Conservation (phyloP, 1,140 invertebrate species). For the Plectus sambesii region DNA sequence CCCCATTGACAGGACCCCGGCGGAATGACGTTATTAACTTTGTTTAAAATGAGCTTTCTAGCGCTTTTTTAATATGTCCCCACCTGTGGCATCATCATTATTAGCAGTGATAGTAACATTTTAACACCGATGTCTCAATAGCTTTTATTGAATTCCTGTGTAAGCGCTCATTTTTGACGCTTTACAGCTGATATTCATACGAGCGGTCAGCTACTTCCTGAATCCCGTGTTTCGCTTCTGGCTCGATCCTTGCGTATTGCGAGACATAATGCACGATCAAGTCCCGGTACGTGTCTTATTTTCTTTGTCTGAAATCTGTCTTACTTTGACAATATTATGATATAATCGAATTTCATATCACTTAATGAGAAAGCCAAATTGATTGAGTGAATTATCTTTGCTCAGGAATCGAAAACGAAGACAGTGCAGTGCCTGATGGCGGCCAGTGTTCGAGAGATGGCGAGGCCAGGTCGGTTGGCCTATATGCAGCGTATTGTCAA, state of each 20-base stretch:
- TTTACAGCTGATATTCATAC: conserved; percentile 39
- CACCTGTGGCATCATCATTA: too few species aligned
- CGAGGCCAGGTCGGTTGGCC: conserved; percentile 26
- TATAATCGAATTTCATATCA: conserved; percentile 1
- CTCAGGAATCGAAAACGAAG: conserved; percentile 30
- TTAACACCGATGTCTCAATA: too few species aligned
- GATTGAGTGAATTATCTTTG: too few species aligned
- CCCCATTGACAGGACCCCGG: too few species aligned
- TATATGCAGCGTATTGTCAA: conserved; percentile 40
- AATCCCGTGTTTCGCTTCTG: conserved; percentile 42
- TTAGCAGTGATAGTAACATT: too few species aligned
- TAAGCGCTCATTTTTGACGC: too few species aligned
- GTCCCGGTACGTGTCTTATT: conserved; percentile 29
- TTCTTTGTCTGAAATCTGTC: conserved; percentile 3
- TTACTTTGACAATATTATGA: neutral
- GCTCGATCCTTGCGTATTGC: conserved; percentile 37
- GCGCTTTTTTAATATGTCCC: too few species aligned
- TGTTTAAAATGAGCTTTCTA: too few species aligned
- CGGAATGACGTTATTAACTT: too few species aligned
- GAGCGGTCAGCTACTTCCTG: conserved; percentile 38
- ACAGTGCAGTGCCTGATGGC: conserved; percentile 37
- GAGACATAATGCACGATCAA: conserved; percentile 42
- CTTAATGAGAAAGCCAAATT: too few species aligned
- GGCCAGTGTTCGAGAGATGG: conserved; percentile 37
- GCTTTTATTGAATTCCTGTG: too few species aligned